Evolutionary conservation across 1,140 invertebrate species (phyloP).

Genomic region (Pseudoatta argentina): DNA sequence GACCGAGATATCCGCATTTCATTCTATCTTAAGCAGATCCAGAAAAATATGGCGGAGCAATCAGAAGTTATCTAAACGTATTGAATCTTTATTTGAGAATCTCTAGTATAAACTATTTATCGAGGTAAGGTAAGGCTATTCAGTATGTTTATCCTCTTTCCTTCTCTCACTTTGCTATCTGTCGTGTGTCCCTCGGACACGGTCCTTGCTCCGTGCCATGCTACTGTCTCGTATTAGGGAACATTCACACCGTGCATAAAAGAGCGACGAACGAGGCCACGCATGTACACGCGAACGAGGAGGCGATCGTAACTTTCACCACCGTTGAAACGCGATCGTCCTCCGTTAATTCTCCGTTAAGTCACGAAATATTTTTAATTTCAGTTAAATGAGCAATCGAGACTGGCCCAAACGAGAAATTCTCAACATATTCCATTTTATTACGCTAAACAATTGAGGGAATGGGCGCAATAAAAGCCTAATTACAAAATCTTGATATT

Average conservation of each 20-base stretch:
- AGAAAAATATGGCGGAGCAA: too few species aligned
- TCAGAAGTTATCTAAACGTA: too few species aligned
- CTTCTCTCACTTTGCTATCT: slow-evolving; percentile 23
- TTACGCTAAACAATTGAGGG: not conserved
- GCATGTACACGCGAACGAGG: slow-evolving; percentile 72
- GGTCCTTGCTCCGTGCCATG: slow-evolving; percentile 47
- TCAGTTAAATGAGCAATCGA: not conserved
- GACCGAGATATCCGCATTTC: too few species aligned
- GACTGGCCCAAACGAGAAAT: not conserved
- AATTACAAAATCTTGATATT: too few species aligned
- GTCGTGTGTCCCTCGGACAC: slow-evolving; percentile 50
- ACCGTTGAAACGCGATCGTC: slow-evolving; percentile 60
- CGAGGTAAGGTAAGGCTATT: slow-evolving; percentile 50
- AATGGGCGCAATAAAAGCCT: too few species aligned
- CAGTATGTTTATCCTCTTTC: slow-evolving; percentile 27
- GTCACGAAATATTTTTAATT: slow-evolving; percentile 20
- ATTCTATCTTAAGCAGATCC: too few species aligned
- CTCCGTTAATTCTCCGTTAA: slow-evolving; percentile 42
- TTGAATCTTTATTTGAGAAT: not conserved
- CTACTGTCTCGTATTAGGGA: slow-evolving; percentile 71
- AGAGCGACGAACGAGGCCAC: slow-evolving; percentile 79
- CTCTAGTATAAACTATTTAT: slow-evolving; percentile 37
- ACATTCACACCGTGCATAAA: slow-evolving; percentile 68
- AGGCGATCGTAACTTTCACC: slow-evolving; percentile 82
- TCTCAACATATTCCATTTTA: not conserved